These are phyloP conservation scores for Phorcus lineatus DNA, from an alignment of 2,888 invertebrate species.

Conservation along the genomic window DNA sequence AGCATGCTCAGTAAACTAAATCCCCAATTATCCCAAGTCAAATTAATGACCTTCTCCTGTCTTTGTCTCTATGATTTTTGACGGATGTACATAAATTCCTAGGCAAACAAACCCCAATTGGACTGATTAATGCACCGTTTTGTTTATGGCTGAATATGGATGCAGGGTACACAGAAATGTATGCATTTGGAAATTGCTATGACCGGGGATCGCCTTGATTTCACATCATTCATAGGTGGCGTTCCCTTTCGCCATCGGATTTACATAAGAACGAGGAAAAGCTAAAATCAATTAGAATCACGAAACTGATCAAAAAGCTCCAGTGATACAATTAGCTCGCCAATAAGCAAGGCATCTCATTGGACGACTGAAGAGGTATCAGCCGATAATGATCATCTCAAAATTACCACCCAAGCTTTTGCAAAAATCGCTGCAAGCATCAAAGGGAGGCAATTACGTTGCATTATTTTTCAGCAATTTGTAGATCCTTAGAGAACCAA, in stretches of 20 bases:
- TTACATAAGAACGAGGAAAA: conserved; percentile 22
- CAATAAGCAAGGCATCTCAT: neutral
- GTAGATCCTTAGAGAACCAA: conserved; percentile 1
- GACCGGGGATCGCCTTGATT: neutral
- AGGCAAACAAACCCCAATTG: conserved; percentile 6
- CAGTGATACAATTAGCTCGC: conserved; percentile 18
- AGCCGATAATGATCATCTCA: conserved; percentile 24
- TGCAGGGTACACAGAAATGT: neutral
- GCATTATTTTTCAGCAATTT: conserved; percentile 18
- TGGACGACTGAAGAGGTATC: neutral
- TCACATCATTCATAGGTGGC: neutral
- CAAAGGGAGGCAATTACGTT: conserved; percentile 5
- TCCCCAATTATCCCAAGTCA: conserved; percentile 26
- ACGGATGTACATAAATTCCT: conserved; percentile 21
- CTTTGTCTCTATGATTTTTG: conserved; percentile 21
- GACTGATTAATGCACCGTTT: conserved; percentile 21
- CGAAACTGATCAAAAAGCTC: conserved; percentile 26
- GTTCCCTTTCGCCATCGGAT: conserved; percentile 8
- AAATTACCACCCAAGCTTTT: conserved; percentile 14
- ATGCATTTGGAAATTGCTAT: conserved; percentile 6
- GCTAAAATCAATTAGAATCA: conserved; percentile 29
- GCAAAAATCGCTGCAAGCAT: conserved; percentile 1
- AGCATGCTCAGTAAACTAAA: conserved; percentile 25
- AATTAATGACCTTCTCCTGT: conserved; percentile 26
- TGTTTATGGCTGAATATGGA: conserved; percentile 20